A percentile compares a stretch with the other conserved stretches of the same genome.
Evolutionary conservation across 53 echinoderm and acorn worm species (phyloP).

Genomic region (Astropecten irregularis): DNA sequence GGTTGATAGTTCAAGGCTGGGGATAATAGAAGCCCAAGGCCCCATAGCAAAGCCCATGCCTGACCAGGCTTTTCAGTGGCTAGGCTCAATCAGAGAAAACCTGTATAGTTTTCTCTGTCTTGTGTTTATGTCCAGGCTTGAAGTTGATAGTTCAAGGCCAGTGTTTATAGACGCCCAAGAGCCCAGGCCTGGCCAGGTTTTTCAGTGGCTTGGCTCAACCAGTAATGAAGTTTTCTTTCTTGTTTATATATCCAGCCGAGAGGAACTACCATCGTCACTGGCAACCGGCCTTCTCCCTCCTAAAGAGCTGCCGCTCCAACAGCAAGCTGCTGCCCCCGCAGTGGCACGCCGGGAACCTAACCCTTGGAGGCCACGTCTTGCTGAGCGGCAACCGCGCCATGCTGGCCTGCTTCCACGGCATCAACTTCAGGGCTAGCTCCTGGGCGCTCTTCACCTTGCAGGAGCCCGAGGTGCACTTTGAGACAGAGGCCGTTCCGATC

Average conservation of each 20-base stretch:
- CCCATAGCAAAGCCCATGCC: too few relatives aligned
- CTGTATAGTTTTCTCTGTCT: too few relatives aligned
- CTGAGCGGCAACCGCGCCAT: constrained; percentile 81
- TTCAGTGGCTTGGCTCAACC: too few relatives aligned
- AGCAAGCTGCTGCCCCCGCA: constrained; percentile 46
- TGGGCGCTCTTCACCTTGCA: constrained; percentile 96
- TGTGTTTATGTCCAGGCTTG: too few relatives aligned
- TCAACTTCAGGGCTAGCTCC: constrained; percentile 96
- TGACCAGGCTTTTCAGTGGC: too few relatives aligned
- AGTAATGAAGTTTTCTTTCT: too few relatives aligned
- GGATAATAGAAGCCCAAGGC: too few relatives aligned
- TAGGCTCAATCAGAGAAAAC: too few relatives aligned
- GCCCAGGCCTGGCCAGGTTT: too few relatives aligned
- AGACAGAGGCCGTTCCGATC: constrained; percentile 85
- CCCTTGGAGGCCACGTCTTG: constrained; percentile 86
- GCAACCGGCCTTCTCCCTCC: constrained; percentile 78
- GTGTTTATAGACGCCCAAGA: too few relatives aligned
- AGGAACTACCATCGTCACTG: constrained; percentile 84
- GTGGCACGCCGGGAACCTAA: constrained; percentile 61
- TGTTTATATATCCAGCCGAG: constrained; percentile 35
- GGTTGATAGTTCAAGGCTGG: too few relatives aligned
- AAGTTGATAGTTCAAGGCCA: too few relatives aligned
- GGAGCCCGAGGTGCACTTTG: constrained; percentile 94
- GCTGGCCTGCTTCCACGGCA: constrained; percentile 96
- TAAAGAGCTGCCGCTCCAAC: constrained; percentile 64